Evolutionary conservation across 2,888 invertebrate genomes (phyloP).

Genomic region (Drosophila putrida): DNA sequence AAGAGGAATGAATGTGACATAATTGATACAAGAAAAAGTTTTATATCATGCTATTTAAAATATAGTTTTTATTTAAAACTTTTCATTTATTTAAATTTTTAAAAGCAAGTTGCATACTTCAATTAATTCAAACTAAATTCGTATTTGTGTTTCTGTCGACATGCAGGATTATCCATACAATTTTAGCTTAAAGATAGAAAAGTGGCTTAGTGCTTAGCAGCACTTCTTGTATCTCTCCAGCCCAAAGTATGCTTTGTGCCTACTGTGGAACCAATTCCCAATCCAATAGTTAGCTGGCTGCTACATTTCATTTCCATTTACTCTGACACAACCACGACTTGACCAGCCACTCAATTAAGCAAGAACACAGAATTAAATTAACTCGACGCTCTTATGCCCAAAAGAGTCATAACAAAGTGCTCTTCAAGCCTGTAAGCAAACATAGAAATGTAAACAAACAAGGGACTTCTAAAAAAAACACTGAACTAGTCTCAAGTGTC

Average conservation of each 20-base stretch:
- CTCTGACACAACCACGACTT: conserved; percentile 31
- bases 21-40: no score
- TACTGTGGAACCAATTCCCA: conserved; percentile 18
- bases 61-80: no score
- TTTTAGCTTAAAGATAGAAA: background rate
- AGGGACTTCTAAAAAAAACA: conserved; percentile 12
- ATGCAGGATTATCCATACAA: background rate
- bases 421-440: background rate
- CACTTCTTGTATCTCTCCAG: background rate
- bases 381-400: conserved; percentile 55
- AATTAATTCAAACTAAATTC: no score
- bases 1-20: no score
- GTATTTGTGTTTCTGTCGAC: no score
- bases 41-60: no score
- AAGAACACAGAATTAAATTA: conserved; percentile 73
- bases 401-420: conserved; percentile 69
- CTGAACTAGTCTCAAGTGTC: conserved; percentile 65
- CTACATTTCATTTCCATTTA: conserved; percentile 54
- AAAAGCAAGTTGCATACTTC: no score
- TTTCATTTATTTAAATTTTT: no score
- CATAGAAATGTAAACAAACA: no score
- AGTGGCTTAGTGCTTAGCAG: background rate
- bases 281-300: conserved; percentile 22
- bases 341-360: conserved; percentile 72
- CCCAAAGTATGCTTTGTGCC: background rate